These are phyloP conservation scores for Prunella fulvescens DNA, from an alignment of 2,113 vertebrate species.

Conservation along the genomic window DNA sequence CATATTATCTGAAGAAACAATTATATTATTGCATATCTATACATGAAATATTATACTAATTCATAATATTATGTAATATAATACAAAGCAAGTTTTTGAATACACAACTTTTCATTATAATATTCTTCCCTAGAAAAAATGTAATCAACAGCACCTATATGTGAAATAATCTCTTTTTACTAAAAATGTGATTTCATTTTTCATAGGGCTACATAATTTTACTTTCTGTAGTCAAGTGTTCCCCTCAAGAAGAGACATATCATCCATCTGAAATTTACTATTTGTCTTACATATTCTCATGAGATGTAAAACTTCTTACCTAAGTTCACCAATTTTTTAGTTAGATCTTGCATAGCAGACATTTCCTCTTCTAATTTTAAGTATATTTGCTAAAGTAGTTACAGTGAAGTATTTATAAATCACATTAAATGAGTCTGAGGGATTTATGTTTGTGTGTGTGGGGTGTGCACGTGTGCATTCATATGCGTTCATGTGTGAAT, in stretches of 20 bases:
- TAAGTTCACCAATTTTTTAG: neutral
- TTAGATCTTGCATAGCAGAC: neutral
- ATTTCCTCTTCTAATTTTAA: neutral
- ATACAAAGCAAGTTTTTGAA: neutral
- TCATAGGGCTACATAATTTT: neutral
- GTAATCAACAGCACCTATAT: neutral
- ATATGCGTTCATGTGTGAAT: neutral
- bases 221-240: neutral
- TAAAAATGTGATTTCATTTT: neutral
- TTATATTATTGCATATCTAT: neutral
- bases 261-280: neutral
- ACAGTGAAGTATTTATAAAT: neutral
- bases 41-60: too few relatives aligned
- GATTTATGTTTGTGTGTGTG: neutral
- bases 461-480: fast-evolving
- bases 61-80: neutral
- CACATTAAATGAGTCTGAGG: neutral
- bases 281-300: neutral
- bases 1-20: neutral
- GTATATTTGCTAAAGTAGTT: neutral
- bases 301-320: neutral
- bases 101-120: neutral
- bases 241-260: neutral
- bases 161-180: neutral
- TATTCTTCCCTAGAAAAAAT: neutral